Evolutionary conservation across 2,113 vertebrate genomes (phyloP), one percentile per base, ranked within the genome.

Genomic region (Clarias gariepinus): DNA sequence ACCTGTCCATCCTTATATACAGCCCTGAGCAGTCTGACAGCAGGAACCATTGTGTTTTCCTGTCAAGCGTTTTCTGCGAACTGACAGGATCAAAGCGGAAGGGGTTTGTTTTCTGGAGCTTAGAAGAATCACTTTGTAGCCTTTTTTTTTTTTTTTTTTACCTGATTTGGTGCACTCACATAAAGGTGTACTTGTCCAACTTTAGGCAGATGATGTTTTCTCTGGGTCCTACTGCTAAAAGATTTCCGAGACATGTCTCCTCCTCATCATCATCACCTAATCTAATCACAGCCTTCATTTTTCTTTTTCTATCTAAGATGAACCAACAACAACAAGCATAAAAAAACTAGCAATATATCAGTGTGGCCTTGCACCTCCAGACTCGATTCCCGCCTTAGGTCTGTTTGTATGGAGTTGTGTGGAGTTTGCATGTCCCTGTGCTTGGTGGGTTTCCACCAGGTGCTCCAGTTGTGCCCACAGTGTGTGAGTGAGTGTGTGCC

Each of bases 191-290:
- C 89, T 91, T 87, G 73, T 89, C 87, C 83, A 90, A 33, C 79
- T 87, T 89, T 55, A 1, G 76, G 21, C 76, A 25, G 74, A 28
- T 86, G 81, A 87, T 80, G 69, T 55, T 77, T 88, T 93, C 88
- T 93, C 95, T 86, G 94, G 95, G 95, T 95, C 94, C 93, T 96
- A 94, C 83, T 92, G 94, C 94, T 89, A 90, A 90, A 16, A 58
- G 0, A 41, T 88, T 86, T 82, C 63, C 28, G 83, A 53, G 79
- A 76, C 71, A 77, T 12, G 28, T 55, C 58, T 53, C 79, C 88
- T 47, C 47, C 47, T 47, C 55, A 55, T 36, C 57, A 84, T 63
- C 76, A 82, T 76, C 36, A 21, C 19, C 30, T 21, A 71, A 71
- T 36, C 30, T 71, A 33, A 71, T 71, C 68, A 69, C 2, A 33